Evolutionary conservation across 2,888 invertebrate species (phyloP).

Genomic region (Loripinus fragilis): DNA sequence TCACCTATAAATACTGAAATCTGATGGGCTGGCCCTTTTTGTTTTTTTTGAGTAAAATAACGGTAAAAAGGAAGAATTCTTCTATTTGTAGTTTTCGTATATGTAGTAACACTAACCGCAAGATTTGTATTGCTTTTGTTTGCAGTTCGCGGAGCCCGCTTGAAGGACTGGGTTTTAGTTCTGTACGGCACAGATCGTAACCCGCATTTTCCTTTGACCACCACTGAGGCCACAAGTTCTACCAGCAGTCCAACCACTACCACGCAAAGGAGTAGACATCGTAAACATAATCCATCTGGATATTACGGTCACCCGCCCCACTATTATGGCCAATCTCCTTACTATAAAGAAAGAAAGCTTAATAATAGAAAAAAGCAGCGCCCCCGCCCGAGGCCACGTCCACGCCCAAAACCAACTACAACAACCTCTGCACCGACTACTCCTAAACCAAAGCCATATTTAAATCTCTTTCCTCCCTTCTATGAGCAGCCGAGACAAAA

Average conservation of each 20-base stretch:
- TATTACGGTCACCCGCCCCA: too few species aligned
- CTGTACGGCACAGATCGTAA: slow-evolving; percentile 91
- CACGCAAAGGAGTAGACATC: slow-evolving; percentile 46
- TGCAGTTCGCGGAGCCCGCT: slow-evolving; percentile 86
- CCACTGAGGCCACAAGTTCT: slow-evolving; percentile 66
- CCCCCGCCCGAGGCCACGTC: neutral
- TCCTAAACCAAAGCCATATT: neutral
- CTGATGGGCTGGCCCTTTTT: too few species aligned
- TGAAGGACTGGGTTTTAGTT: slow-evolving; percentile 96
- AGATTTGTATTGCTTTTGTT: slow-evolving; percentile 60
- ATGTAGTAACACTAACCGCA: slow-evolving; percentile 30
- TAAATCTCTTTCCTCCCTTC: neutral
- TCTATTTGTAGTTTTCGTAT: slow-evolving; percentile 24
- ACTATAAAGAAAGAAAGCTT: slow-evolving; percentile 14
- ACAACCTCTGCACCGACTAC: neutral
- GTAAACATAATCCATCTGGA: slow-evolving; percentile 42
- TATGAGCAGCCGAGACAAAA: slow-evolving; percentile 12
- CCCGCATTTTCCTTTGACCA: slow-evolving; percentile 68
- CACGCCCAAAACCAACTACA: neutral
- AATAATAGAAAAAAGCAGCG: neutral
- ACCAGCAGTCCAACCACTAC: slow-evolving; percentile 49
- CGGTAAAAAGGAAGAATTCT: neutral
- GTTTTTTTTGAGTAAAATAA: too few species aligned
- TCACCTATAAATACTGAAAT: too few species aligned
- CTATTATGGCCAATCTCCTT: neutral